Evolutionary conservation across 1,140 invertebrate species (phyloP), one percentile per base, ranked within the genome.

Genomic region (Patella vulgata): DNA sequence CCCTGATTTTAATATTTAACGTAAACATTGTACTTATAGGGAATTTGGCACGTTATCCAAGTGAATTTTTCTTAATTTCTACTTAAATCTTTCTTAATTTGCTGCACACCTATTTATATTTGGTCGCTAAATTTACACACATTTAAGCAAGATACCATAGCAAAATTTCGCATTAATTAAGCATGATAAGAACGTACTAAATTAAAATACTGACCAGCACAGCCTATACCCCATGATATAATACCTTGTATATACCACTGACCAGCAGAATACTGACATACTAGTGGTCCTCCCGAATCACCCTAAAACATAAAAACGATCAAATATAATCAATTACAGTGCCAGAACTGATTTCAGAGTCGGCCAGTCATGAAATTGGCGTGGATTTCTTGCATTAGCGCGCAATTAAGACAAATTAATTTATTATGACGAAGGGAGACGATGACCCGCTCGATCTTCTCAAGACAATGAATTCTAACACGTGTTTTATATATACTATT

Each of bases 221-320:
- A 93, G 0, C 90, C 90, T 25, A 88, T 82, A 2, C 91, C 91
- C 89, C 89, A 92, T 0, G 90, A 91, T 0, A 88, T 87, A 17
- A 90, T 81, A 8, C 88, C 90, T 63, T 88, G 79, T 43, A 89
- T 75, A 59, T 84, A 81, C 86, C 85, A 87, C 28, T 74, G 72
- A 8, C 82, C 82, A 23, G 50, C 52, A 5, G 25, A 51, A 39
- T 68, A 47, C 33, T 82, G 78, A 70, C 89, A 90, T 25, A 90
- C 85, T 23, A 90, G 69, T 3, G 90, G 73, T 12, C 75, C 75
- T 5, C 75, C 75, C 9, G 73, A 75, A 46, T 77, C 75, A 30
- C 75, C 75, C 73, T 75, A 63, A 19, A 39, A 61, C 5, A 60
- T n/a, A 43, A 14, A 27, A 60, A 17, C 36, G 31, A 23, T 14